These are phyloP conservation scores for Galago senegalensis DNA, from an alignment of 2,797 vertebrate genomes.

Conservation along the genomic window DNA sequence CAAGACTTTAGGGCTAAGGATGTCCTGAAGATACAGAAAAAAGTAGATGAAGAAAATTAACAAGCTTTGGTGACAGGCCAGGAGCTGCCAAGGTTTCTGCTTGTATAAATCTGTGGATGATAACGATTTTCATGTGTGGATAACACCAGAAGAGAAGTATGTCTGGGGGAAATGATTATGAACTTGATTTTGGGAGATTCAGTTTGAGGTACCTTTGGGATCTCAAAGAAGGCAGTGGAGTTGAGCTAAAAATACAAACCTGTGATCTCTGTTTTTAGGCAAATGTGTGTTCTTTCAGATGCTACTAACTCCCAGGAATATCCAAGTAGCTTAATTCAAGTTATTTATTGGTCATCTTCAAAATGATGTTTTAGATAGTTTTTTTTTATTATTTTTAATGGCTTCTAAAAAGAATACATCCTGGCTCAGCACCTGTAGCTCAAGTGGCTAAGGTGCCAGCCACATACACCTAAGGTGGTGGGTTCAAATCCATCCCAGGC, in stretches of 20 bases:
- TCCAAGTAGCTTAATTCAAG: background rate
- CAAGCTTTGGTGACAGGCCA: background rate
- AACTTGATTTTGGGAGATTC: background rate
- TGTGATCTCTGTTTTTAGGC: background rate
- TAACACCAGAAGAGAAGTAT: background rate
- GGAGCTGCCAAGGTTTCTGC: background rate
- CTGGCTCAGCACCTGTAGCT: too few species aligned
- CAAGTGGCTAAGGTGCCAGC: too few species aligned
- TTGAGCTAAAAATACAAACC: background rate
- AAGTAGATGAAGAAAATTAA: background rate
- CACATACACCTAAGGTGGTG: too few species aligned
- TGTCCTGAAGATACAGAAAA: background rate
- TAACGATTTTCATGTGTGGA: background rate
- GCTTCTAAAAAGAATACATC: background rate
- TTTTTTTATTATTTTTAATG: background rate
- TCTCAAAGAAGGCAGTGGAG: background rate
- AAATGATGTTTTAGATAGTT: background rate
- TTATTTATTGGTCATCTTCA: conserved; percentile 1
- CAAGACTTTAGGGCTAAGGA: background rate
- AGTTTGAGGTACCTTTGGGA: background rate
- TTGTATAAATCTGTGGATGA: background rate
- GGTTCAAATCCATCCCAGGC: too few species aligned
- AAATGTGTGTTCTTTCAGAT: background rate
- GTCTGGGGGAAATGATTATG: background rate
- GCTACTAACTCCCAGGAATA: background rate